phyloP scores from a whole-genome alignment of 2,888 invertebrate genomes.

The Entomobrya multifasciata region DNA sequence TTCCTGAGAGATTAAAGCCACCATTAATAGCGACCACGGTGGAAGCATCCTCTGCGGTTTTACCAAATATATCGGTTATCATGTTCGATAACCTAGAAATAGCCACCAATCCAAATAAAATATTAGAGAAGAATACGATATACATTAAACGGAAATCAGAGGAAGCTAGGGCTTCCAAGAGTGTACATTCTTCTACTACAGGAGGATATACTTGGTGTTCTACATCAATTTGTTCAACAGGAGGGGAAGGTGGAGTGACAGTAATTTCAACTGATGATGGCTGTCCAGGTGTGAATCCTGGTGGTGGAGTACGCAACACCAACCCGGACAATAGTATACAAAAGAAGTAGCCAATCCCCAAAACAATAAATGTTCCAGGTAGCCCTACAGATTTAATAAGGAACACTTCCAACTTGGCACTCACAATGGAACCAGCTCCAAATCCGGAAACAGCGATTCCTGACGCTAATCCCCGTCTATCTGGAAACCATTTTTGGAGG shows the following conservation, averaged over 20 bases:
- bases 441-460: constrained; percentile 78
- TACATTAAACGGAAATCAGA: constrained; percentile 72
- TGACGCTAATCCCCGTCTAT: constrained; percentile 75
- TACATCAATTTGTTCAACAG: background rate
- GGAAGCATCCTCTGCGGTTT: constrained; percentile 64
- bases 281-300: constrained; percentile 53
- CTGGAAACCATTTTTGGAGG: constrained; percentile 79
- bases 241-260: background rate
- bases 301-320: constrained; percentile 76
- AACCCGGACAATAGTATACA: constrained; percentile 69
- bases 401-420: constrained; percentile 75
- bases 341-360: constrained; percentile 72
- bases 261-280: background rate
- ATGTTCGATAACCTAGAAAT: constrained; percentile 75
- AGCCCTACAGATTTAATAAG: constrained; percentile 69
- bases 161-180: constrained; percentile 69
- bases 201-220: too few species aligned
- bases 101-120: constrained; percentile 75
- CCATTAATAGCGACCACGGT: constrained; percentile 77
- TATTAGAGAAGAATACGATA: constrained; percentile 75
- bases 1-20: constrained; percentile 75
- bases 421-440: constrained; percentile 78
- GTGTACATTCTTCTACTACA: background rate
- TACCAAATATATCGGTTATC: constrained; percentile 73
- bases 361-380: constrained; percentile 74